Evolutionary conservation across 1,140 invertebrate species (phyloP).

Genomic region (Drosophila pachea): DNA sequence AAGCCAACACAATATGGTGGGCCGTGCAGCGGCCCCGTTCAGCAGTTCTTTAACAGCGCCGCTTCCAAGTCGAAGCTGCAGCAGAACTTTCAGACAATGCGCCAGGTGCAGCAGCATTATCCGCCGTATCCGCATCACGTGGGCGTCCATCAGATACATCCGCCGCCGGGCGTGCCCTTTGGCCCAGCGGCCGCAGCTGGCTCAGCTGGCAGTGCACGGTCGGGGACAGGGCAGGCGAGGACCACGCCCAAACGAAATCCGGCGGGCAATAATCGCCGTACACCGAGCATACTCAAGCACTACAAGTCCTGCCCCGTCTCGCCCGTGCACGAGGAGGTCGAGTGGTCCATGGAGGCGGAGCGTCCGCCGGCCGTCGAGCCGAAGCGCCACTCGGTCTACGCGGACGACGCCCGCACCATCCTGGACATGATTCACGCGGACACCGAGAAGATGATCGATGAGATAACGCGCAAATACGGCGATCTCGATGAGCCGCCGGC

Average conservation of each 20-base stretch:
- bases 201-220: not conserved
- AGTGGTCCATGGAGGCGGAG: constrained; percentile 80
- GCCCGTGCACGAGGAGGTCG: constrained; percentile 84
- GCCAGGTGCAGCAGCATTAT: constrained; percentile 78
- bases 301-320: constrained; percentile 85
- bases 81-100: constrained; percentile 78
- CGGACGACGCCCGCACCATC: constrained; percentile 82
- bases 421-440: constrained; percentile 82
- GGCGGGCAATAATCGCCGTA: constrained; percentile 75
- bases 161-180: constrained; percentile 72
- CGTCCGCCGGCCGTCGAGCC: constrained; percentile 53
- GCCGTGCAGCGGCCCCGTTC: constrained; percentile 3
- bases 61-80: constrained; percentile 78
- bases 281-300: constrained; percentile 83
- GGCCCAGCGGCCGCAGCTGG: constrained; percentile 9
- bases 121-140: constrained; percentile 78
- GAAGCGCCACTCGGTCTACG: constrained; percentile 76
- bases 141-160: constrained; percentile 76
- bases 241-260: constrained; percentile 62
- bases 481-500: constrained; percentile 80
- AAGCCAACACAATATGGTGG: constrained; percentile 25
- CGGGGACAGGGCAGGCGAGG: not conserved
- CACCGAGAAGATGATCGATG: constrained; percentile 83
- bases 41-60: constrained; percentile 74
- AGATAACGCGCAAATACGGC: constrained; percentile 82